These are phyloP conservation scores for Oreortyx pictus DNA, from an alignment of 2,797 vertebrate species.

Conservation along the genomic window DNA sequence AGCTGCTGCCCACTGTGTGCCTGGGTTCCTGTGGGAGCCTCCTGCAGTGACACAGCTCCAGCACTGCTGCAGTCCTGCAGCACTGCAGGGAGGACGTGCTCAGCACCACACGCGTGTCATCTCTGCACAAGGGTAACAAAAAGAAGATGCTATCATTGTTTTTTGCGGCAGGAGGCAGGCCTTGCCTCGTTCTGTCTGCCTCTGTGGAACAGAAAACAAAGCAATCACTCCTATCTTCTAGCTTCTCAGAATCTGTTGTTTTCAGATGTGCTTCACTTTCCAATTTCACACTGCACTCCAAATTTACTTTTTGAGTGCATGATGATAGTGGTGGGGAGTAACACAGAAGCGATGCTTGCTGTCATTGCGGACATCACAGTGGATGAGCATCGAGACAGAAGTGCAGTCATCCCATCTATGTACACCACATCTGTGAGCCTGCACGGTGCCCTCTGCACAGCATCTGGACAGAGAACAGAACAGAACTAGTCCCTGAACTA, in stretches of 20 bases:
- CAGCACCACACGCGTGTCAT: accelerated
- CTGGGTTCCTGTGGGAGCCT: neutral
- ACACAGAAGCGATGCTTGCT: neutral
- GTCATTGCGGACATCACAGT: accelerated
- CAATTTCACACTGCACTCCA: neutral
- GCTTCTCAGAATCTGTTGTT: neutral
- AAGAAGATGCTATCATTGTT: neutral
- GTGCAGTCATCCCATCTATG: no score
- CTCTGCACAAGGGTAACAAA: neutral
- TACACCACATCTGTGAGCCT: neutral
- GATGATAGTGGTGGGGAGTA: neutral
- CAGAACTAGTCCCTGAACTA: neutral
- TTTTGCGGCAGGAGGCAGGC: neutral
- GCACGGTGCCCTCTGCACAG: accelerated
- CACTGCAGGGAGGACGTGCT: neutral
- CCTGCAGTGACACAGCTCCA: neutral
- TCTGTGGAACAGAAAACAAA: neutral
- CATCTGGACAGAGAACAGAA: accelerated
- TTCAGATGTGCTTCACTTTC: neutral
- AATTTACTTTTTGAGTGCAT: neutral
- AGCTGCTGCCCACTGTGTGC: neutral
- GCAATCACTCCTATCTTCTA: neutral
- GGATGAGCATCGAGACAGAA: neutral
- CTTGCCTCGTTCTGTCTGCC: neutral
- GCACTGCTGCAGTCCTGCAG: accelerated